Evolutionary conservation across 2,888 invertebrate genomes (phyloP).

Genomic region (Polymixis lichenea): DNA sequence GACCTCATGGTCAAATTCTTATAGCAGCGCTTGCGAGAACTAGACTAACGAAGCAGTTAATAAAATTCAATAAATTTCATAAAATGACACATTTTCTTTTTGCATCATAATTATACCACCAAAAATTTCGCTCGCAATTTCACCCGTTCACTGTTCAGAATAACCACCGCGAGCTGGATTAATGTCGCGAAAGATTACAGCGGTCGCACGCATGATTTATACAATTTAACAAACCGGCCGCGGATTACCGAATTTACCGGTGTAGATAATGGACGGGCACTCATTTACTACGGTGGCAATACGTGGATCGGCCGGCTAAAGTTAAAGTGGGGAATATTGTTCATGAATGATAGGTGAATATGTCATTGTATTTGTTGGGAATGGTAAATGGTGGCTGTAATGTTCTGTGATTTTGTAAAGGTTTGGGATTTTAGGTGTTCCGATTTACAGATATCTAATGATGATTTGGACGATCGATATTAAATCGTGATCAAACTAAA

Average conservation of each 20-base stretch:
- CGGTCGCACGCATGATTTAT: constrained; percentile 79
- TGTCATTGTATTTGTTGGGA: constrained; percentile 17
- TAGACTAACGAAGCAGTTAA: neutral
- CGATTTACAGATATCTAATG: neutral
- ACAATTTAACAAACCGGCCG: constrained; percentile 72
- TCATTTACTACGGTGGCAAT: constrained; percentile 47
- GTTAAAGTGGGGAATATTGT: constrained; percentile 39
- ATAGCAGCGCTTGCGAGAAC: neutral
- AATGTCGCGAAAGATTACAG: constrained; percentile 82
- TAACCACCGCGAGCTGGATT: constrained; percentile 71
- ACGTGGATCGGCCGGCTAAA: constrained; percentile 45
- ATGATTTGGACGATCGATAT: too few relatives aligned
- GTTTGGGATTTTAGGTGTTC: neutral
- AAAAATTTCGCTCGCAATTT: constrained; percentile 21
- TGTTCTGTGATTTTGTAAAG: neutral
- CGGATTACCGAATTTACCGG: constrained; percentile 65
- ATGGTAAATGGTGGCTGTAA: neutral
- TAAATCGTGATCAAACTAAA: too few relatives aligned
- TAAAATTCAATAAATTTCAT: neutral
- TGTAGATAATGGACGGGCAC: constrained; percentile 55
- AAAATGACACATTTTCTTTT: neutral
- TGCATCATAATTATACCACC: neutral
- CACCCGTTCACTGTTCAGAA: constrained; percentile 54
- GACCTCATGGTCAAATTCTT: neutral
- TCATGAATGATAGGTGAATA: constrained; percentile 37